Evolutionary conservation across 1,140 invertebrate genomes (phyloP).

Genomic region (Dufourea novaeangliae): DNA sequence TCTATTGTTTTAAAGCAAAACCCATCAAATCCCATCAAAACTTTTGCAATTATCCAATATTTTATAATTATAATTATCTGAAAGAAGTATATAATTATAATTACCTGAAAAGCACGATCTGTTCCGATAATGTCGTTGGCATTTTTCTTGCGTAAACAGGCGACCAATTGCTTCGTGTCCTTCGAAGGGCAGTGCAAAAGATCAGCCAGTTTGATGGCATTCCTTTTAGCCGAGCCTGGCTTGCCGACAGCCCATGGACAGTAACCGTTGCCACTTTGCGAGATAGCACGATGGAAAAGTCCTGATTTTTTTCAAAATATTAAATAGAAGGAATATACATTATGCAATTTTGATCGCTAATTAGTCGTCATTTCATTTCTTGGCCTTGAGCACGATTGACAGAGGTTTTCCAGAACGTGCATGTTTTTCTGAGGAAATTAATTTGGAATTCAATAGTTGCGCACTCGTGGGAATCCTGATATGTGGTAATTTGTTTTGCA

Average conservation of each 20-base stretch:
- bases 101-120: conserved; percentile 85
- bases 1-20: too few species aligned
- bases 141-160: conserved; percentile 84
- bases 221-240: conserved; percentile 83
- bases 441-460: background rate
- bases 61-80: too few species aligned
- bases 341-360: background rate
- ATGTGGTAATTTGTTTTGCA: background rate
- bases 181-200: conserved; percentile 83
- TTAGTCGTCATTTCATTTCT: too few species aligned
- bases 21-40: too few species aligned
- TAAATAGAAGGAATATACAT: background rate
- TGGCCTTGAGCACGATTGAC: background rate
- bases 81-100: background rate
- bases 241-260: conserved; percentile 89
- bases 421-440: background rate
- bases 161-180: conserved; percentile 80
- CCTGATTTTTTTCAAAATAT: conserved; percentile 77
- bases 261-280: conserved; percentile 90
- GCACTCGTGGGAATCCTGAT: background rate
- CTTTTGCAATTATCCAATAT: too few species aligned
- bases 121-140: conserved; percentile 84
- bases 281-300: conserved; percentile 88
- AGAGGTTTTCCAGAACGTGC: background rate
- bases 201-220: conserved; percentile 85